Evolutionary conservation across 2,797 vertebrate species (phyloP).

Genomic region (Anas flavirostris): DNA sequence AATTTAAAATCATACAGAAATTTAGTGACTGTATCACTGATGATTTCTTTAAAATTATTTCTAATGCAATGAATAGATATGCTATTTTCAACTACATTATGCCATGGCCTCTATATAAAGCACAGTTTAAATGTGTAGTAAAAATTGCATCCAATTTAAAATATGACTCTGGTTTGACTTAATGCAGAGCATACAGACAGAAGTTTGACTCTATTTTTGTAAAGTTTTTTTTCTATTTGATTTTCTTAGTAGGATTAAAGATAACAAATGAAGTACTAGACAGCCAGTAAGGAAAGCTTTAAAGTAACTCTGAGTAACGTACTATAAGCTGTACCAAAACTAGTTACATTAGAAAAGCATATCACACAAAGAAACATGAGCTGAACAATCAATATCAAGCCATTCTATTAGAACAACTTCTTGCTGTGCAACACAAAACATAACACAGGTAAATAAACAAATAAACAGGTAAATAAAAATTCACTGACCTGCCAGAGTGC

Average conservation of each 20-base stretch:
- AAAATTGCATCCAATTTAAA: background rate
- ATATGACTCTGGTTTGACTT: background rate
- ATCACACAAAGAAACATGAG: background rate
- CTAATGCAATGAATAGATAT: background rate
- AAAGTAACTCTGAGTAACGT: background rate
- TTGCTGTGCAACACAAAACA: background rate
- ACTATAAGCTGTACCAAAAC: background rate
- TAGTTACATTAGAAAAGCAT: background rate
- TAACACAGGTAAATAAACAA: background rate
- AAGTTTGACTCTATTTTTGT: background rate
- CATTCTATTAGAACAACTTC: background rate
- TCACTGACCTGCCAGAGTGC: slow-evolving; percentile 94
- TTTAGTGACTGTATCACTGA: background rate
- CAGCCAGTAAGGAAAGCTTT: background rate
- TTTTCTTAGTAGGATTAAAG: background rate
- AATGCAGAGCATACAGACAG: background rate
- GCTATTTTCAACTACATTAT: background rate
- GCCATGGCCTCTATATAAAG: background rate
- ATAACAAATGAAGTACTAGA: background rate
- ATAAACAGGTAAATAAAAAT: background rate
- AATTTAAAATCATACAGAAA: background rate
- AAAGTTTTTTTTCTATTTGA: background rate
- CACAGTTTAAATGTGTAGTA: background rate
- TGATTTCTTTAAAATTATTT: background rate
- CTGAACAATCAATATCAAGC: accelerated